A percentile compares a stretch with the other conserved stretches of the same genome.
Conservation (phyloP, 2,797 vertebrate species). For the Anguilla marmorata region DNA sequence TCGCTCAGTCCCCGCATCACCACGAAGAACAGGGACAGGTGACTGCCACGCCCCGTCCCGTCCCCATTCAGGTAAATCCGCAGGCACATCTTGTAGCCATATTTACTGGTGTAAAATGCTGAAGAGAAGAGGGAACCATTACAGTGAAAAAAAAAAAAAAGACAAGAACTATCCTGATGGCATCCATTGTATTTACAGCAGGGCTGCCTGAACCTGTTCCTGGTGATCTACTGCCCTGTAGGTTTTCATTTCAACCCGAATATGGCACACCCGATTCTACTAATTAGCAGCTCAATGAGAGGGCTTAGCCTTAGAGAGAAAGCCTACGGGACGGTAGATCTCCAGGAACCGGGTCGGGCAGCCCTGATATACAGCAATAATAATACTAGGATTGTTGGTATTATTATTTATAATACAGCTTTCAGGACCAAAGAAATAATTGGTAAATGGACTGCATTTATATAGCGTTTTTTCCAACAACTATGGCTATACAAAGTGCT, state of each 20-base stretch:
- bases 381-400: too few relatives aligned
- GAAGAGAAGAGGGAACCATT: constrained; percentile 39
- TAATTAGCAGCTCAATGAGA: background rate
- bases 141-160: background rate
- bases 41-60: constrained; percentile 87
- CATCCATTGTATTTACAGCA: background rate
- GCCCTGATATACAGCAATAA: background rate
- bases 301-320: background rate
- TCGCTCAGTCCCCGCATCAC: constrained; percentile 95
- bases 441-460: too few relatives aligned
- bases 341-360: background rate
- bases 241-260: background rate
- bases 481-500: too few relatives aligned
- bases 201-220: too few relatives aligned
- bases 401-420: too few relatives aligned
- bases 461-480: too few relatives aligned
- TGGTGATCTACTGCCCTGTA: too few relatives aligned
- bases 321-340: too few relatives aligned
- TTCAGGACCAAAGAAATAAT: too few relatives aligned
- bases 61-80: constrained; percentile 95
- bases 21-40: constrained; percentile 96
- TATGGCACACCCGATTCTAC: too few relatives aligned
- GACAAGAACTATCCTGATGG: background rate
- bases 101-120: constrained; percentile 98
- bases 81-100: constrained; percentile 98